These are phyloP conservation scores for Idaea straminata DNA, from an alignment of 2,888 invertebrate species.

Conservation along the genomic window DNA sequence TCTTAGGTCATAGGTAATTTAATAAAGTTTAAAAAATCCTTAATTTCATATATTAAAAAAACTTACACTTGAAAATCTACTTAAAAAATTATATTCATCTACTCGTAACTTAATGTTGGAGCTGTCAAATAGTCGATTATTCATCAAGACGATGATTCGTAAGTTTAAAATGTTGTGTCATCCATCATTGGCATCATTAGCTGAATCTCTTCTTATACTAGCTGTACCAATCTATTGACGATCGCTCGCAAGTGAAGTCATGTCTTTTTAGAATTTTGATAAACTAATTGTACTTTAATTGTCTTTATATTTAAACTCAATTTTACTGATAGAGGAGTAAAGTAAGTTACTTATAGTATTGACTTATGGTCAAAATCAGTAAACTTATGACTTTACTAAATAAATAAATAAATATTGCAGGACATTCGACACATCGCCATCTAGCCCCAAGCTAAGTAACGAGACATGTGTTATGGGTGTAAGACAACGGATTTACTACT, in stretches of 20 bases:
- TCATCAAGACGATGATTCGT: background rate
- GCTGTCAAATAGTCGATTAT: background rate
- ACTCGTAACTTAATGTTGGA: background rate
- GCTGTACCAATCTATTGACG: background rate
- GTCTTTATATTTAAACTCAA: no score
- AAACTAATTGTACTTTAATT: background rate
- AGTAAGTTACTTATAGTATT: no score
- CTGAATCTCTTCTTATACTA: background rate
- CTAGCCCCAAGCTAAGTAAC: no score
- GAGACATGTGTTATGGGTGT: no score
- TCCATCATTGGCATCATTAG: background rate
- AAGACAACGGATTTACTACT: no score
- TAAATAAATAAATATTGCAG: no score
- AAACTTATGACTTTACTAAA: no score
- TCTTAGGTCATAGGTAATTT: no score
- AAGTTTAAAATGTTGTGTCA: background rate
- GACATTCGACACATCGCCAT: no score
- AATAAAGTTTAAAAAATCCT: no score
- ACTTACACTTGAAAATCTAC: background rate
- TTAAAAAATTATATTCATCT: background rate
- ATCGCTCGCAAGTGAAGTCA: background rate
- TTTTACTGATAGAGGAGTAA: no score
- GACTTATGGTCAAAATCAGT: no score
- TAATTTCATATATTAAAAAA: background rate
- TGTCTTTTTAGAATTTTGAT: background rate